These are phyloP conservation scores for Ochotona princeps DNA, from an alignment of 2,113 vertebrate species.

Conservation along the genomic window DNA sequence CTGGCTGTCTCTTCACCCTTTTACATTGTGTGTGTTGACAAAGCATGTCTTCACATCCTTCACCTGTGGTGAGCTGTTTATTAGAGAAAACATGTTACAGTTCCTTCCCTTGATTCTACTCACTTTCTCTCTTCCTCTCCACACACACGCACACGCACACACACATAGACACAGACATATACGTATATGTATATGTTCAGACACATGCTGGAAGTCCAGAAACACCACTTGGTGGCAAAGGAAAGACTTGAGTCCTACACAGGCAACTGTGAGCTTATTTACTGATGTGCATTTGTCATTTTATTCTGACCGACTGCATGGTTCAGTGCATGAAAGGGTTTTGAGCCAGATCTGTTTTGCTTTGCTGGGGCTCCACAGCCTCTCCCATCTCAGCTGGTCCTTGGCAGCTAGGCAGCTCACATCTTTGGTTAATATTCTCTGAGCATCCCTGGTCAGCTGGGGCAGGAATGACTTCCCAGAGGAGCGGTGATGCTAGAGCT, in stretches of 20 bases:
- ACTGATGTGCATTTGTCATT: neutral
- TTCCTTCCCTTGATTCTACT: neutral
- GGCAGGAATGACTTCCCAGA: constrained; percentile 1
- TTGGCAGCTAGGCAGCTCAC: neutral
- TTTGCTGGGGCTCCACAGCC: constrained; percentile 4
- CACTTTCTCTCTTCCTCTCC: neutral
- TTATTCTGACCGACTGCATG: neutral
- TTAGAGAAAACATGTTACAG: constrained; percentile 7
- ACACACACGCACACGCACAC: neutral
- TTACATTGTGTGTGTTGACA: neutral
- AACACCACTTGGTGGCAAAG: constrained; percentile 28
- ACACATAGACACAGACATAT: neutral
- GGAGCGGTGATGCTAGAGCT: neutral
- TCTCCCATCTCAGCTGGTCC: neutral
- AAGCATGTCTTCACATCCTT: neutral
- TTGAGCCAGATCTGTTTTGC: constrained; percentile 6
- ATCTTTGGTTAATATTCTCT: neutral
- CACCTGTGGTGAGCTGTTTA: neutral
- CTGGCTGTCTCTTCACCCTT: neutral
- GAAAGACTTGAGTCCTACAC: neutral
- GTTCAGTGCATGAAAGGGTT: neutral
- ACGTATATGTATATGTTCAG: neutral
- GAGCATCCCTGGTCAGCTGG: neutral
- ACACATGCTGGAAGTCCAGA: constrained; percentile 28
- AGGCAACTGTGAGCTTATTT: constrained; percentile 23